A percentile compares a stretch with the other conserved stretches of the same genome.
phyloP scores from a whole-genome alignment of 2,888 invertebrate species.

The Epinotia nisella region DNA sequence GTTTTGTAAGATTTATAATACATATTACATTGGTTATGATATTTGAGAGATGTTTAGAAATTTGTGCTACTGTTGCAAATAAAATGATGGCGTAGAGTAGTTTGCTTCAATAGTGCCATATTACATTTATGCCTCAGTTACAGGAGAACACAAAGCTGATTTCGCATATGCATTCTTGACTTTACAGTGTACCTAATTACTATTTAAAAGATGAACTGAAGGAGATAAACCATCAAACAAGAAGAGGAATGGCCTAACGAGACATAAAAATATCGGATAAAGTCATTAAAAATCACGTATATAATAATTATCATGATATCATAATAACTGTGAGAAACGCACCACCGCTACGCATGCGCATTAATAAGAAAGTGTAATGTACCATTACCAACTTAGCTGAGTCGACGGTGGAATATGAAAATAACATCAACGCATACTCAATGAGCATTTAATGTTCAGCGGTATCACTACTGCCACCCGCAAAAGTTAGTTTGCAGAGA shows the following conservation, averaged over 20 bases:
- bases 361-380: conserved; percentile 36
- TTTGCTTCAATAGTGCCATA: not conserved
- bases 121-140: not conserved
- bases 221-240: too few relatives aligned
- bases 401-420: not conserved
- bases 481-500: conserved; percentile 17
- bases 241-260: not conserved
- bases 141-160: not conserved
- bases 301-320: not conserved
- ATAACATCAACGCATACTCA: not conserved
- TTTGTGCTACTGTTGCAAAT: not conserved
- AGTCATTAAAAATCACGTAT: not conserved
- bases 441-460: not conserved
- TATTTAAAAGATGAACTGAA: too few relatives aligned
- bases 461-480: not conserved
- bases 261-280: not conserved
- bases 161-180: too few relatives aligned
- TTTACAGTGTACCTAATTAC: too few relatives aligned
- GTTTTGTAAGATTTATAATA: conserved; percentile 16
- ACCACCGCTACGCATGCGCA: not conserved
- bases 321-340: not conserved
- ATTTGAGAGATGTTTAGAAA: not conserved
- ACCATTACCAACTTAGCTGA: conserved; percentile 1
- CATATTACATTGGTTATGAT: not conserved
- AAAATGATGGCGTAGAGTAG: not conserved